Percentiles rank a stretch among this genome's conserved stretches.
These are phyloP conservation scores for Pionites leucogaster DNA, from an alignment of 2,113 vertebrate species.

Conservation along the genomic window DNA sequence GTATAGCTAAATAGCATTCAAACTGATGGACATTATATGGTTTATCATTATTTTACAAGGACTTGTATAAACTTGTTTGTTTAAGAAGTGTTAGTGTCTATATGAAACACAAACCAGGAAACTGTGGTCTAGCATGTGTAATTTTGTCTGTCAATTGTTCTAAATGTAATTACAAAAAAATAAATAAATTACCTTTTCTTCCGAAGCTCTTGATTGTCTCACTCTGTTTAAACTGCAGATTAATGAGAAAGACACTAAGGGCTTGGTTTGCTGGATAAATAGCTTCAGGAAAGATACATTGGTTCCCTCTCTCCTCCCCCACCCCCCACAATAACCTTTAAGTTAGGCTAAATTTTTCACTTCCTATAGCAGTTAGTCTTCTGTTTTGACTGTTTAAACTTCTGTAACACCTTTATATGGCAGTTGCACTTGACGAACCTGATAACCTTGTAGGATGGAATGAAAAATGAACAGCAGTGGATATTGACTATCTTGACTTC, in stretches of 20 bases:
- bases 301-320: neutral
- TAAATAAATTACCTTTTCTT: neutral
- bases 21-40: neutral
- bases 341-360: neutral
- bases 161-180: neutral
- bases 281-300: neutral
- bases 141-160: slow-evolving; percentile 40
- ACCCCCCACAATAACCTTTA: neutral
- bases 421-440: neutral
- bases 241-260: neutral
- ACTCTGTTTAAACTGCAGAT: slow-evolving; percentile 1
- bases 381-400: neutral
- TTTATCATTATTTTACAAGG: slow-evolving; percentile 38
- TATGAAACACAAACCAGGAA: neutral
- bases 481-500: neutral
- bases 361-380: neutral
- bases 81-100: slow-evolving; percentile 1
- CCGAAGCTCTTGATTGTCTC: slow-evolving; percentile 11
- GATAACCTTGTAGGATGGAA: neutral
- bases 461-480: neutral
- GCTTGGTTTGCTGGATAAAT: neutral
- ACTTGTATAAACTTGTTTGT: neutral
- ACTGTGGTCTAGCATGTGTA: neutral
- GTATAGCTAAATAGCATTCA: neutral
- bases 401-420: neutral